Evolutionary conservation across 2,888 invertebrate genomes (phyloP).

Genomic region (Eupithecia abbreviata): DNA sequence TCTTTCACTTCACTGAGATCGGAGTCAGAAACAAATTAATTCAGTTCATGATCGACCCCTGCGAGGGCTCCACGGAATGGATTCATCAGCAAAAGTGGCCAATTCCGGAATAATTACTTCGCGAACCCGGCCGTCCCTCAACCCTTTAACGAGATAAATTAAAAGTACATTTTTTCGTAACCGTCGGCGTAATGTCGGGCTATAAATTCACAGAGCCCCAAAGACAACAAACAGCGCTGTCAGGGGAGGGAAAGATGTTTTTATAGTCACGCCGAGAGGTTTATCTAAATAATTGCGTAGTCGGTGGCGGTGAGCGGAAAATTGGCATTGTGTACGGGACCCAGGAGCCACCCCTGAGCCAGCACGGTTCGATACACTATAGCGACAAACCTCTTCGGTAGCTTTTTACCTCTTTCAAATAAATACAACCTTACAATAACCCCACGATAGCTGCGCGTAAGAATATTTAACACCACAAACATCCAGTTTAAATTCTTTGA

Average conservation of each 20-base stretch:
- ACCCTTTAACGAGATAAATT: conserved; percentile 85
- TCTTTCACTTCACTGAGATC: conserved; percentile 75
- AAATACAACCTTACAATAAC: background rate
- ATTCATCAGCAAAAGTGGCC: conserved; percentile 84
- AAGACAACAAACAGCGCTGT: conserved; percentile 79
- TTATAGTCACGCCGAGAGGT: conserved; percentile 83
- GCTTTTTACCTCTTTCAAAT: conserved; percentile 15
- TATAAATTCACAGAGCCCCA: conserved; percentile 82
- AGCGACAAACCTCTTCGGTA: conserved; percentile 33
- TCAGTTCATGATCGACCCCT: conserved; percentile 73
- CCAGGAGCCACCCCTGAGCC: conserved; percentile 30
- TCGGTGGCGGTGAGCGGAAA: conserved; percentile 83
- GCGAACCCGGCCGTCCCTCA: conserved; percentile 81
- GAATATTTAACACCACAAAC: conserved; percentile 2
- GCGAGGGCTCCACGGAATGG: conserved; percentile 74
- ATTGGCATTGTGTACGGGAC: conserved; percentile 74
- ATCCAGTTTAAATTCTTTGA: conserved; percentile 2
- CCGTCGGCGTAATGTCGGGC: conserved; percentile 77
- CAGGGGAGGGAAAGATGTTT: conserved; percentile 81
- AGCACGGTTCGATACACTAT: conserved; percentile 25
- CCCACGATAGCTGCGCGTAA: background rate
- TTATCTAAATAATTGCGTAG: conserved; percentile 84
- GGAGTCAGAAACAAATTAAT: conserved; percentile 76
- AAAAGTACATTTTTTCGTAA: conserved; percentile 84
- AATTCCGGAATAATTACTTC: conserved; percentile 83